A percentile compares a stretch with the other conserved stretches of the same genome.
phyloP scores from a whole-genome alignment of 1,140 invertebrate species.

The Drosophila gunungcola region DNA sequence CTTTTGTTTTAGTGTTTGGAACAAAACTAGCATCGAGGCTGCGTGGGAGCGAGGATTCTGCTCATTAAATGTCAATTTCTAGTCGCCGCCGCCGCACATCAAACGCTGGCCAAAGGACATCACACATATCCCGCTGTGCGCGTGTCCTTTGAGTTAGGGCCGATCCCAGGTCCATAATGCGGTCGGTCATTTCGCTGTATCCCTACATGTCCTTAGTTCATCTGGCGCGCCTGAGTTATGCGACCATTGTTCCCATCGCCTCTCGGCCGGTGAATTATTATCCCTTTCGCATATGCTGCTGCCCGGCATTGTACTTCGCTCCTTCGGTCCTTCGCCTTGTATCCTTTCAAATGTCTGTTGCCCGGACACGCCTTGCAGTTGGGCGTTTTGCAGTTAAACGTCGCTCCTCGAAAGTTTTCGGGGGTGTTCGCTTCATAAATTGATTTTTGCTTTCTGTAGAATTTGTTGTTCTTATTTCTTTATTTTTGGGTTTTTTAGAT shows the following conservation, averaged over 20 bases:
- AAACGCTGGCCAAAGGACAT: constrained; percentile 43
- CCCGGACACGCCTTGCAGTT: constrained; percentile 33
- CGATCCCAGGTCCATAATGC: constrained; percentile 34
- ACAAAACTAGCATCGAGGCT: constrained; percentile 10
- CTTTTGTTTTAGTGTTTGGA: constrained; percentile 13
- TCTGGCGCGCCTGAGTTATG: constrained; percentile 50
- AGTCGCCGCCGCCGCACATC: constrained; percentile 36
- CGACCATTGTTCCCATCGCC: constrained; percentile 32
- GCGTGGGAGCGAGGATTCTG: constrained; percentile 19
- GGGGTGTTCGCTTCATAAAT: constrained; percentile 57
- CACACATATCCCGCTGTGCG: constrained; percentile 44
- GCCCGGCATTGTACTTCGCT: constrained; percentile 46
- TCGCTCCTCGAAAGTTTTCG: constrained; percentile 48
- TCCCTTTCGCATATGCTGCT: constrained; percentile 60
- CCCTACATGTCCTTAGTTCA: constrained; percentile 38
- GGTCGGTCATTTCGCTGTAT: constrained; percentile 18
- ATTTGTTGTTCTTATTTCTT: constrained; percentile 27
- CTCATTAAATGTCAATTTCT: constrained; percentile 61
- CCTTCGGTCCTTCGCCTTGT: constrained; percentile 1
- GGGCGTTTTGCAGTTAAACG: constrained; percentile 62
- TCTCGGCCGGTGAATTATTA: constrained; percentile 54
- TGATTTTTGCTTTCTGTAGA: constrained; percentile 58
- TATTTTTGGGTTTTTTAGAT: constrained; percentile 46
- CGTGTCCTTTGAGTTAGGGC: constrained; percentile 52
- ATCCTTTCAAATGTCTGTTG: constrained; percentile 56